Evolutionary conservation across 2,888 invertebrate species (phyloP), one percentile per base, ranked within the genome.

Genomic region (Ferrisia virgata): DNA sequence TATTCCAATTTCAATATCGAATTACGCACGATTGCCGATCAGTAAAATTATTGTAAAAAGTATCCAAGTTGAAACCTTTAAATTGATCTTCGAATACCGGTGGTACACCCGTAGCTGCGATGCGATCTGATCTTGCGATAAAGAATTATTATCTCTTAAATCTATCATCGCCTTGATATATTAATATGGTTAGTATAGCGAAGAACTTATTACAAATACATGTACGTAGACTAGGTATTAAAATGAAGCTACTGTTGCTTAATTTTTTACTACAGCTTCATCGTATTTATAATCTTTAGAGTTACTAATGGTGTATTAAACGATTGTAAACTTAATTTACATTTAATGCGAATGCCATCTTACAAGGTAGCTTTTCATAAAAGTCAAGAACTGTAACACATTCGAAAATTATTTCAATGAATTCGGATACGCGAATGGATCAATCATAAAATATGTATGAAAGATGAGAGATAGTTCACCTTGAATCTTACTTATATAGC

Each of bases 331-430:
- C 64, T 64, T 64, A 13, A 28, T 64, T 64, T 28, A 64, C 64
- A 31, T 28, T 13, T 64, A 28, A 31, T 8, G 25, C 25, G 25
- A 28, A 31, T 8, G 25, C 25, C 28, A 64, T n/a, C 13, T 4
- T 64, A 64, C 64, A 64, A 64, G 64, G 64, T 64, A 28, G 28
- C 64, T 28, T 64, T 64, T 64, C 9, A 64, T 64, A 64, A 53
- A 64, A 64, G 64, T 64, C 64, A 64, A 64, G 64, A 64, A 64
- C 28, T 64, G 64, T 64, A 64, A 64, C 64, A 64, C 64, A 11
- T 64, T 64, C 15, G 25, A 28, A 13, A 64, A 64, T 64, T 64
- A 28, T 64, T 64, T 64, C 64, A 64, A 64, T 64, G 64, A 64
- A 64, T 64, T 64, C 64, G 31, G 64, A 28, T 64, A 31, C 64